Evolutionary conservation across 2,888 invertebrate genomes (phyloP).

Genomic region (Caenorhabditis auriculariae): DNA sequence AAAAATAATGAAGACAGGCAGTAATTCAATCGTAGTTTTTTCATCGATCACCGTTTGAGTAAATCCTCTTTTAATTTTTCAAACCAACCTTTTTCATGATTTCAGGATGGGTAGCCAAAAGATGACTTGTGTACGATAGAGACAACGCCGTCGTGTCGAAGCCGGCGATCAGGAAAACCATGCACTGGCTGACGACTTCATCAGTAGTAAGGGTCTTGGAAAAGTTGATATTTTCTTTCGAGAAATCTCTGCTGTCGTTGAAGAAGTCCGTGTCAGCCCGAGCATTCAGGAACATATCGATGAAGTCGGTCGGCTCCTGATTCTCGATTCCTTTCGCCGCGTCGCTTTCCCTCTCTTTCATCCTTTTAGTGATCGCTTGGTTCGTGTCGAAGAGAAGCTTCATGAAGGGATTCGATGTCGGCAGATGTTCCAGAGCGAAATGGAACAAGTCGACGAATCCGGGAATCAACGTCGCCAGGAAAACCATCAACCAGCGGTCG

Average conservation of each 20-base stretch:
- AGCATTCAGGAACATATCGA: slow-evolving; percentile 48
- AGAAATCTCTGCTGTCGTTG: too few species aligned
- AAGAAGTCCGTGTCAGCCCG: slow-evolving; percentile 28
- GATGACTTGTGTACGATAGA: slow-evolving; percentile 66
- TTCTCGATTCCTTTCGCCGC: slow-evolving; percentile 12
- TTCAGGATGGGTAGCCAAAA: slow-evolving; percentile 65
- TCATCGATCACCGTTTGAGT: slow-evolving; percentile 1
- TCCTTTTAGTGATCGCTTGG: slow-evolving; percentile 18
- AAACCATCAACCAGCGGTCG: slow-evolving; percentile 9
- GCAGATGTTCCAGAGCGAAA: too few species aligned
- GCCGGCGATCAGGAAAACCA: slow-evolving; percentile 67
- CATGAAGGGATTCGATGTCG: not conserved
- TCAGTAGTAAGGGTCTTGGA: slow-evolving; percentile 13
- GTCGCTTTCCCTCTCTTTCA: slow-evolving; percentile 20
- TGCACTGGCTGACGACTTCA: slow-evolving; percentile 64
- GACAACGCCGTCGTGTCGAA: slow-evolving; percentile 69
- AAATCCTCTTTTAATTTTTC: slow-evolving; percentile 28
- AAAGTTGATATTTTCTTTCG: too few species aligned
- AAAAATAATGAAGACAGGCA: too few species aligned
- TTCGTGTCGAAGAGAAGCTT: slow-evolving; percentile 7
- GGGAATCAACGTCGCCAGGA: slow-evolving; percentile 10
- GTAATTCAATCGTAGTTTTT: too few species aligned
- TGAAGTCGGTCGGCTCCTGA: slow-evolving; percentile 37
- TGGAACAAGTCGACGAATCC: not conserved
- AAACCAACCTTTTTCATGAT: slow-evolving; percentile 22